A percentile compares a stretch with the other conserved stretches of the same genome.
Conservation (phyloP, 2,888 invertebrate genomes). For the Gasteruption jaculator region DNA sequence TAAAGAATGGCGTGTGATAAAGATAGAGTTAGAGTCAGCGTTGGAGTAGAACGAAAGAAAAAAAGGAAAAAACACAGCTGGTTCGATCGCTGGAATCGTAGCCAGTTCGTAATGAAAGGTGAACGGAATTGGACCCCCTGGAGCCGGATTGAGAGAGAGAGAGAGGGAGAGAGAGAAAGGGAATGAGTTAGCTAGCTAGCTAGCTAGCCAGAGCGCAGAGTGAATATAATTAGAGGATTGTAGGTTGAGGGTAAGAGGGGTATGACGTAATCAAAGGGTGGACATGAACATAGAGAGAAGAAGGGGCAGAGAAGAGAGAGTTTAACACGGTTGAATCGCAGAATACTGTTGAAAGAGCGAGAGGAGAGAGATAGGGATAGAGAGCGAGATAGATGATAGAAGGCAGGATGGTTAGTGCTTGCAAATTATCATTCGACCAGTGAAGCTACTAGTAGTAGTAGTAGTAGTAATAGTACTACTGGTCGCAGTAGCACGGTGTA, state of each 20-base stretch:
- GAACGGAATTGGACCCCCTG: constrained; percentile 50
- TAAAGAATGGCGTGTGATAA: constrained; percentile 8
- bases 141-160: constrained; percentile 30
- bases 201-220: constrained; percentile 44
- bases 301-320: constrained; percentile 19
- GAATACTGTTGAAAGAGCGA: not conserved
- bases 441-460: too few relatives aligned
- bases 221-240: constrained; percentile 52
- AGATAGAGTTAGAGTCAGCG: constrained; percentile 17
- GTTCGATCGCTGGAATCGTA: constrained; percentile 47
- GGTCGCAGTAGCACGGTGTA: too few relatives aligned
- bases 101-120: constrained; percentile 50
- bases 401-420: constrained; percentile 27
- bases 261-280: constrained; percentile 51
- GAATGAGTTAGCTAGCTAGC: too few relatives aligned
- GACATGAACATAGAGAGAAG: constrained; percentile 30
- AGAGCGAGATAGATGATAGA: constrained; percentile 22
- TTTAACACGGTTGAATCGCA: constrained; percentile 14
- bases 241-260: constrained; percentile 37
- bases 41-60: not conserved
- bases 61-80: constrained; percentile 33
- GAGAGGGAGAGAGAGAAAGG: constrained; percentile 12
- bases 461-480: too few relatives aligned
- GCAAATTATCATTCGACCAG: constrained; percentile 50
- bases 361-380: constrained; percentile 25